phyloP scores from a whole-genome alignment of 1,140 invertebrate genomes.

The Druon quercuslanigerum region DNA sequence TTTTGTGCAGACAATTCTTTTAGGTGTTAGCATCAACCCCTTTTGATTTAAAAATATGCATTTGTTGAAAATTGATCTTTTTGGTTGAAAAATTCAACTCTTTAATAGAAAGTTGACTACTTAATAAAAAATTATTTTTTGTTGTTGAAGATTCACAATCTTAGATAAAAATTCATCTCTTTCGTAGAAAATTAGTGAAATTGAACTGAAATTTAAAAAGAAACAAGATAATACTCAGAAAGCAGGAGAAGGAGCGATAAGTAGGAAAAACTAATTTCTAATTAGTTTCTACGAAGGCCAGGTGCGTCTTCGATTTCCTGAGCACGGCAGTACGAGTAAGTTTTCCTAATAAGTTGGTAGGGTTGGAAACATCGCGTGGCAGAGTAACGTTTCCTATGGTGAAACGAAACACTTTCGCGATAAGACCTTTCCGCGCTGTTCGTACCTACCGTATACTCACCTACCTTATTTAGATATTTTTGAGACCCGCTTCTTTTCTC shows the following conservation, averaged over 20 bases:
- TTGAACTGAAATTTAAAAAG: too few relatives aligned
- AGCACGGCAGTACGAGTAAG: slow-evolving; percentile 50
- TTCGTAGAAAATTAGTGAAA: too few relatives aligned
- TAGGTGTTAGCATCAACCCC: too few relatives aligned
- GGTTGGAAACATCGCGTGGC: slow-evolving; percentile 57
- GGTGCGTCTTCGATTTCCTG: slow-evolving; percentile 55
- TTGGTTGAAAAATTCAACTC: too few relatives aligned
- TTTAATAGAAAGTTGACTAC: too few relatives aligned
- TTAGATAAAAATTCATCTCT: too few relatives aligned
- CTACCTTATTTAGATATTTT: slow-evolving; percentile 28
- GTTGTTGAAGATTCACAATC: too few relatives aligned
- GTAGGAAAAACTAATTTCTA: slow-evolving; percentile 15
- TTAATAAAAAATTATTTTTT: too few relatives aligned
- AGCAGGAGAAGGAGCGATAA: not conserved
- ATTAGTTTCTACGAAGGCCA: slow-evolving; percentile 47
- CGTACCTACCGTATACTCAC: slow-evolving; percentile 53
- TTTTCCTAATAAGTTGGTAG: slow-evolving; percentile 54
- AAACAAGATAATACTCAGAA: too few relatives aligned
- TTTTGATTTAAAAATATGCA: too few relatives aligned
- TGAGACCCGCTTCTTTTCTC: slow-evolving; percentile 11
- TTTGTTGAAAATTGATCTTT: too few relatives aligned
- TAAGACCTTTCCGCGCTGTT: slow-evolving; percentile 58
- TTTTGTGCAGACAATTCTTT: too few relatives aligned
- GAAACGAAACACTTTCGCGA: slow-evolving; percentile 56
- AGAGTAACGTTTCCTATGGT: slow-evolving; percentile 55